Percentiles rank a stretch among this genome's conserved stretches.
Conservation (phyloP, 2,888 invertebrate species). For the Ophioninae sp. region DNA sequence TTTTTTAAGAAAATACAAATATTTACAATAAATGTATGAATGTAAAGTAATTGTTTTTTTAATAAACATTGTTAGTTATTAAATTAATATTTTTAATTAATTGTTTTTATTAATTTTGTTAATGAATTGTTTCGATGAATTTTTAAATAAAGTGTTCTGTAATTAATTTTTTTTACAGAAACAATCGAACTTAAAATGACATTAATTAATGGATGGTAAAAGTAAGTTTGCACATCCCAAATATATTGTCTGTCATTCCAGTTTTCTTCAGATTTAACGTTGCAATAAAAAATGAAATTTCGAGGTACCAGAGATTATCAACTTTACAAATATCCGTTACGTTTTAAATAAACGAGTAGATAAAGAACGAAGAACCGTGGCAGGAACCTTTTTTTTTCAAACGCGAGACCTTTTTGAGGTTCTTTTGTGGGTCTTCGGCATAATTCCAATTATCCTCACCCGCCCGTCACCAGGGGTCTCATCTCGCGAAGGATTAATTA, state of each 20-base stretch:
- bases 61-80: too few relatives aligned
- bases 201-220: neutral
- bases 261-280: neutral
- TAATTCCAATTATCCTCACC: constrained; percentile 79
- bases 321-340: constrained; percentile 78
- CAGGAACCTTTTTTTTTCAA: constrained; percentile 54
- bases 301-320: constrained; percentile 59
- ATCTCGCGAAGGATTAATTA: constrained; percentile 73
- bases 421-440: constrained; percentile 72
- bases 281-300: constrained; percentile 76
- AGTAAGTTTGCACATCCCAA: neutral
- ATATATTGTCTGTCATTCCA: neutral
- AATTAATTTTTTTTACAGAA: neutral
- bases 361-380: constrained; percentile 55
- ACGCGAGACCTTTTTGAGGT: constrained; percentile 55
- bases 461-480: constrained; percentile 60
- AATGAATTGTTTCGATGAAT: too few relatives aligned
- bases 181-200: neutral
- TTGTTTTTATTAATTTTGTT: too few relatives aligned
- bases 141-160: too few relatives aligned
- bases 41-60: too few relatives aligned
- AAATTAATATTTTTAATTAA: too few relatives aligned
- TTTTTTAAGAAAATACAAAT: too few relatives aligned
- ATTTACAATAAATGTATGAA: too few relatives aligned
- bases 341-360: constrained; percentile 61